Evolutionary conservation across 53 echinoderm and acorn worm species (phyloP), one percentile per base, ranked within the genome.

Genomic region (Echinarachnius parma): DNA sequence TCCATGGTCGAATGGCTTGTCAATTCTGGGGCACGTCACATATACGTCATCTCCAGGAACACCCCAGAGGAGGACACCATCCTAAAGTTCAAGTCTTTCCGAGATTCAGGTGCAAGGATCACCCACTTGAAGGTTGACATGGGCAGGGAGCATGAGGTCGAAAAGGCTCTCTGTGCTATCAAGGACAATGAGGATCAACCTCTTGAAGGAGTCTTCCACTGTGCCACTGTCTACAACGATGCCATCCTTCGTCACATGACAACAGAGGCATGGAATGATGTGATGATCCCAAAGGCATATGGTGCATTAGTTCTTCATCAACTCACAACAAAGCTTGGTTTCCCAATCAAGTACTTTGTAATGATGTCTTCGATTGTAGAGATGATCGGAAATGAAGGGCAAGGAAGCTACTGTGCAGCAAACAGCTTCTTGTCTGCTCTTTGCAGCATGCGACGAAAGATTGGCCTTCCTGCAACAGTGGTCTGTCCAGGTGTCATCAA

Each of bases 361-460:
- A 85, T 96, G 98, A 62, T 91, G 48, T 96, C 98, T 57, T 96
- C 98, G 3, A 92, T 96, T 16, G 91, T 96, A 14, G 91, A 87
- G 64, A 67, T 96, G 76, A 75, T 96, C 30, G 98, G 98, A 9
- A 96, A 91, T 71, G 91, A 59, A 49, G 98, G 98, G 0, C 98
- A 96, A 79, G 98, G 87, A 21, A 82, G 68, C 33, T 96, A 91
- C 66, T 91, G 87, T 53, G 85, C 91, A 31, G 98, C 98, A 32
- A 96, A 96, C 64, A 82, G 69, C 42, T 96, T 91, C 52, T 81
- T 96, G 19, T 80, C 88, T 0, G 82, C 84, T 24, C 67, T 96
- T 3, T 84, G 84, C 36, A 85, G 42, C 23, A 76, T 87, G 64
- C 50, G 98, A 27, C 77, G 91, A 31, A 91, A 87, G 65, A 70